phyloP scores from a whole-genome alignment of 1,140 invertebrate species.

The Drosophila athabasca region DNA sequence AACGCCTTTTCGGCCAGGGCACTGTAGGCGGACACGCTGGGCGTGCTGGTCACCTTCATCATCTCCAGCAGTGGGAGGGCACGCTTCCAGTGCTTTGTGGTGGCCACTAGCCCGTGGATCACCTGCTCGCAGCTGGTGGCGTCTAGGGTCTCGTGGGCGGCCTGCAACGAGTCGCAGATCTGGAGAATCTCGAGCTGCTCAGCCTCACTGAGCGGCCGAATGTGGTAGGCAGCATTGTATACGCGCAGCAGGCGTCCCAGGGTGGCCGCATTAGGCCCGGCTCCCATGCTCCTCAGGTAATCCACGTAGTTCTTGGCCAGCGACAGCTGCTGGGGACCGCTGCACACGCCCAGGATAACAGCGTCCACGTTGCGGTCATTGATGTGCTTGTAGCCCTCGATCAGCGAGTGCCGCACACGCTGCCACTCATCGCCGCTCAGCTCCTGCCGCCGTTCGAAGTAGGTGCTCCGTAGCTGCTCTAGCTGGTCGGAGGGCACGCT shows the following conservation, averaged over 20 bases:
- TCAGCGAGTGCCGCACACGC: conserved; percentile 40
- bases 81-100: conserved; percentile 86
- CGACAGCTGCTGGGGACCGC: conserved; percentile 79
- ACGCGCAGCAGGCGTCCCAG: conserved; percentile 85
- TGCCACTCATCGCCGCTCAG: conserved; percentile 59
- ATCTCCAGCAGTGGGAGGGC: conserved; percentile 86
- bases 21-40: conserved; percentile 61
- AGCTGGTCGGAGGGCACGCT: conserved; percentile 50
- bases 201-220: conserved; percentile 78
- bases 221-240: conserved; percentile 83
- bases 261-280: conserved; percentile 85
- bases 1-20: conserved; percentile 67
- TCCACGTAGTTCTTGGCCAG: conserved; percentile 85
- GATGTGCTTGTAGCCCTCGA: conserved; percentile 65
- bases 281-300: conserved; percentile 84
- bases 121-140: conserved; percentile 85
- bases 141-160: conserved; percentile 86
- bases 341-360: conserved; percentile 85
- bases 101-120: conserved; percentile 86
- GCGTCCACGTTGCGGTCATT: conserved; percentile 85
- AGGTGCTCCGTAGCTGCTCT: conserved; percentile 49
- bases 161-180: conserved; percentile 85
- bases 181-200: conserved; percentile 85
- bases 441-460: conserved; percentile 37
- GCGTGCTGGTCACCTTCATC: conserved; percentile 84